These are phyloP conservation scores for Nasonia vitripennis DNA, from an alignment of 1,140 invertebrate genomes.

Conservation along the genomic window DNA sequence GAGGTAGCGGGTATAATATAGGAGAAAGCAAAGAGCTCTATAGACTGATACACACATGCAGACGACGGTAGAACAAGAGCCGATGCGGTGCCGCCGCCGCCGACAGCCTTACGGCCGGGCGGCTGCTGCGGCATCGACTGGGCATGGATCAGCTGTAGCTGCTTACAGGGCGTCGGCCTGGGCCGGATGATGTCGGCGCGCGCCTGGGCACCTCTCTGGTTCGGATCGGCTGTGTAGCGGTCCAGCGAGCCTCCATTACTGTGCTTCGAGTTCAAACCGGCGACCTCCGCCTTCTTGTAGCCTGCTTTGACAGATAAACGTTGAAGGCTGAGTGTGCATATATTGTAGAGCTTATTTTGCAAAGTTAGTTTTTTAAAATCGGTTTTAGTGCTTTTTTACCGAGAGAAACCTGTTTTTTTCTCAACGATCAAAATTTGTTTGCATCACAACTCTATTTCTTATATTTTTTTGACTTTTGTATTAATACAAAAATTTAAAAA, in stretches of 20 bases:
- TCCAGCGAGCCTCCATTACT: slow-evolving; percentile 83
- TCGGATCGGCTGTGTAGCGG: slow-evolving; percentile 86
- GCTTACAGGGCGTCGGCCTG: slow-evolving; percentile 82
- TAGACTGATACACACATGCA: slow-evolving; percentile 73
- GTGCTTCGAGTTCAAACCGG: slow-evolving; percentile 78
- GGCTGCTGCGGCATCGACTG: background rate
- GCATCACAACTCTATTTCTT: no score
- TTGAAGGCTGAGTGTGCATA: background rate
- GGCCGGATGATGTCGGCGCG: slow-evolving; percentile 83
- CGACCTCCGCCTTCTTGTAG: slow-evolving; percentile 81
- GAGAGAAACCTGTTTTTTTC: no score
- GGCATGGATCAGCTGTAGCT: slow-evolving; percentile 44
- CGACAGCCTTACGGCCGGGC: slow-evolving; percentile 66
- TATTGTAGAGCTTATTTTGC: background rate
- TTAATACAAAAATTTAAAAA: no score
- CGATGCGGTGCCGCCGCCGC: slow-evolving; percentile 51
- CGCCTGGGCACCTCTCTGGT: slow-evolving; percentile 80
- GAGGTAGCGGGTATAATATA: slow-evolving; percentile 44
- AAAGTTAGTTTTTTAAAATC: background rate
- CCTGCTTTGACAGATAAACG: slow-evolving; percentile 64
- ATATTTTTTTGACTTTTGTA: no score
- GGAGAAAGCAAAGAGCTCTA: slow-evolving; percentile 53
- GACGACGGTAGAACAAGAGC: slow-evolving; percentile 69
- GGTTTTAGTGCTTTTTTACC: no score
- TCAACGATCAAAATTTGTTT: no score